phyloP scores from a whole-genome alignment of 2,888 invertebrate genomes.

The Tipula lateralis region DNA sequence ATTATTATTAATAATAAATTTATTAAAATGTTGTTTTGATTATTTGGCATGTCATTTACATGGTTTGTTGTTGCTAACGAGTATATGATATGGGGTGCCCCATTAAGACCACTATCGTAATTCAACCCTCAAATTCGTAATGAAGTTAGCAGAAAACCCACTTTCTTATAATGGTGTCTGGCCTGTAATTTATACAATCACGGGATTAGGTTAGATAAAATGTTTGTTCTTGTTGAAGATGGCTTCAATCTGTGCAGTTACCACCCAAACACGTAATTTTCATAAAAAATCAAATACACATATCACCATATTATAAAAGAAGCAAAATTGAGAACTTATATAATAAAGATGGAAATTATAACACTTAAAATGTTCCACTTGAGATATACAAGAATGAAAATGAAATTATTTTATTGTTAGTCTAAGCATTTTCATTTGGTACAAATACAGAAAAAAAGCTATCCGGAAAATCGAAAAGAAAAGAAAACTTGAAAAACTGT shows the following conservation, averaged over 20 bases:
- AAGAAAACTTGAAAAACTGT: conserved; percentile 13
- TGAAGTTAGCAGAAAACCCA: too few species aligned
- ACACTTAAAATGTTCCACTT: neutral
- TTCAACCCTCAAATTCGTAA: too few species aligned
- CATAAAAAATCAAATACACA: neutral
- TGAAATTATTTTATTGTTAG: neutral
- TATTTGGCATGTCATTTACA: too few species aligned
- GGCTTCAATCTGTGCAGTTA: too few species aligned
- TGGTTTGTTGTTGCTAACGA: too few species aligned
- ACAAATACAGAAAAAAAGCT: neutral
- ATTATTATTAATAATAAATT: neutral
- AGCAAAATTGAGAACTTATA: neutral
- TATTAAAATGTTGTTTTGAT: too few species aligned
- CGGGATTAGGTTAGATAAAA: too few species aligned
- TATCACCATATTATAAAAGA: neutral
- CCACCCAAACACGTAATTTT: neutral
- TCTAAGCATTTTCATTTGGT: neutral
- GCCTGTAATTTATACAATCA: too few species aligned
- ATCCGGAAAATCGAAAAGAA: neutral
- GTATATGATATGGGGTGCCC: too few species aligned
- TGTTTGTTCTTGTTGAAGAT: too few species aligned
- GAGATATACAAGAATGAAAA: neutral
- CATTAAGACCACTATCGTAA: too few species aligned
- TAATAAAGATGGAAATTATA: neutral
- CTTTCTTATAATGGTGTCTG: too few species aligned